These are phyloP conservation scores for Chaitophorus viminalis DNA, from an alignment of 2,888 invertebrate species.

Conservation along the genomic window DNA sequence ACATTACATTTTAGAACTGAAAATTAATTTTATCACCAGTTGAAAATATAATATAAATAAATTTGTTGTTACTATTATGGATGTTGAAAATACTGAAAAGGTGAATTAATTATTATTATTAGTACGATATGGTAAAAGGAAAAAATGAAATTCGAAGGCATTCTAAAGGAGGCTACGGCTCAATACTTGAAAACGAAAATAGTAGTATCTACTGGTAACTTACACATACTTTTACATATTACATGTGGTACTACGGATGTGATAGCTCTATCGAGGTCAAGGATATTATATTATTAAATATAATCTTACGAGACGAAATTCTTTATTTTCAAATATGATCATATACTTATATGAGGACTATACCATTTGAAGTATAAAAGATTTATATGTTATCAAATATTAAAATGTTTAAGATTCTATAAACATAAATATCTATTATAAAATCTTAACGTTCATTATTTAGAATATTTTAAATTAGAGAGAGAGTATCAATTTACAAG, in stretches of 20 bases:
- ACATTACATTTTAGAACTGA: no score
- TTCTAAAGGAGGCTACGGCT: background rate
- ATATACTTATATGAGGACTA: no score
- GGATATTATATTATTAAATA: background rate
- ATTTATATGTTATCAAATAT: no score
- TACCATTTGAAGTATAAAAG: no score
- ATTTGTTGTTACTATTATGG: background rate
- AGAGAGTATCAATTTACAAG: no score
- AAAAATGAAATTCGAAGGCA: background rate
- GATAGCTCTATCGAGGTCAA: constrained; percentile 20
- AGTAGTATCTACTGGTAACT: background rate
- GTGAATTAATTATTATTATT: background rate
- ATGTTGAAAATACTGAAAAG: background rate
- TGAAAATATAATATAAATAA: background rate
- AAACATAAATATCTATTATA: no score
- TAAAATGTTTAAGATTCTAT: no score
- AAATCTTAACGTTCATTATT: no score
- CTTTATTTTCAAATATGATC: background rate
- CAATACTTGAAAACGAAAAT: background rate
- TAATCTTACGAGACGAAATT: constrained; percentile 12
- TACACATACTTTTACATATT: background rate
- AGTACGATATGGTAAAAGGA: background rate
- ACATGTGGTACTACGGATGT: background rate
- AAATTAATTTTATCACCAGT: background rate
- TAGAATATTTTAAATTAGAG: no score